Evolutionary conservation across 2,888 invertebrate genomes (phyloP).

Genomic region (Heliconius charithonia): DNA sequence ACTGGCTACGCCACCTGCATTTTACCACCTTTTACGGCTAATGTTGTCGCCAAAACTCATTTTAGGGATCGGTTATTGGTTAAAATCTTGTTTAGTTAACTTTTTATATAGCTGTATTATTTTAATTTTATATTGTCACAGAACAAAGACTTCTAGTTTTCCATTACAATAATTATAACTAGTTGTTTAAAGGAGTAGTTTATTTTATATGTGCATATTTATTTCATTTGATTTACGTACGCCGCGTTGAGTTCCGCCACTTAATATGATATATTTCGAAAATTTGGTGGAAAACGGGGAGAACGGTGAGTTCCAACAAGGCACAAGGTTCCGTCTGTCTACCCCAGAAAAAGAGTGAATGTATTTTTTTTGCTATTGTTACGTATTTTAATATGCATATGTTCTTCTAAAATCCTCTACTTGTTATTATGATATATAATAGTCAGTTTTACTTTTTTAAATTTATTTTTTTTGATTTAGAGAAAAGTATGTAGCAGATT

Average conservation of each 20-base stretch:
- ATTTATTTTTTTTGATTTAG: neutral
- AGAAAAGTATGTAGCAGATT: neutral
- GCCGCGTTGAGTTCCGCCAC: neutral
- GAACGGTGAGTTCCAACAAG: neutral
- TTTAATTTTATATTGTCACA: too few species aligned
- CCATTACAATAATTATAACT: too few species aligned
- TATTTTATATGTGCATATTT: neutral
- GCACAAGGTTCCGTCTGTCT: too few species aligned
- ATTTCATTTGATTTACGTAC: neutral
- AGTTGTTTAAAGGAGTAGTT: neutral
- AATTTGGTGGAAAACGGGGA: neutral
- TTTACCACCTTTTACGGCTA: slow-evolving; percentile 5
- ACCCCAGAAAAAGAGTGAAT: too few species aligned
- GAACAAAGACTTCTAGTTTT: too few species aligned
- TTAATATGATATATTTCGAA: neutral
- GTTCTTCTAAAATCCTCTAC: too few species aligned
- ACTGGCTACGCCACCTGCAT: slow-evolving; percentile 24
- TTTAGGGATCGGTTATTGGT: neutral
- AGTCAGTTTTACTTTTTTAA: neutral
- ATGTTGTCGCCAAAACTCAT: slow-evolving; percentile 1
- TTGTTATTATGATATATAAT: neutral
- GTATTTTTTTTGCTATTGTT: too few species aligned
- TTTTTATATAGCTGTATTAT: slow-evolving; percentile 4
- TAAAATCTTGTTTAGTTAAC: neutral
- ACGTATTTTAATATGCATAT: too few species aligned